A percentile compares a stretch with the other conserved stretches of the same genome.
These are phyloP conservation scores for Sorex maritimensis DNA, from an alignment of 2,797 vertebrate genomes.

Conservation along the genomic window DNA sequence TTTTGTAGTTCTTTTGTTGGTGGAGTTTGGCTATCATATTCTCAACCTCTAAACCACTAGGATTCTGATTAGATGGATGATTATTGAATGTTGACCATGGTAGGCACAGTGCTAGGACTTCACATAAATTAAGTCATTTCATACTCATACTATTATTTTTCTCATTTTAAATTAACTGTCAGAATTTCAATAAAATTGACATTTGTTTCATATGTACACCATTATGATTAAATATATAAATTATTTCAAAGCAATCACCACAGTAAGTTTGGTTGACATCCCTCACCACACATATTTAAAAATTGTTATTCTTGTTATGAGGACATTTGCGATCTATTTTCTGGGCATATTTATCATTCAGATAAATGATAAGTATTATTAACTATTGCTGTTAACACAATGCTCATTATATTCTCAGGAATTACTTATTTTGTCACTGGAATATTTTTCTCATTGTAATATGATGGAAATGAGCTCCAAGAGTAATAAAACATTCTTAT, in stretches of 20 bases:
- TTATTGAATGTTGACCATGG: neutral
- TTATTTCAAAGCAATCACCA: neutral
- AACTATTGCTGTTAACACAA: neutral
- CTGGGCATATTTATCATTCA: neutral
- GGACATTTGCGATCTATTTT: neutral
- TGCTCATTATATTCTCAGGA: neutral
- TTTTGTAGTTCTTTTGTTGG: conserved; percentile 34
- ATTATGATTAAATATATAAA: neutral
- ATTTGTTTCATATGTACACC: neutral
- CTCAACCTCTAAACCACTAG: neutral
- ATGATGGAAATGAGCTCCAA: no score
- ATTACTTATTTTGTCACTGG: neutral
- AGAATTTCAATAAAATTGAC: no score
- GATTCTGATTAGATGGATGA: neutral
- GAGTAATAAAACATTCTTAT: no score
- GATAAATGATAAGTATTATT: neutral
- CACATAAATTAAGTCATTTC: neutral
- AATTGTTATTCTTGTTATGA: neutral
- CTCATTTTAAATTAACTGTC: no score
- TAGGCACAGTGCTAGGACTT: neutral
- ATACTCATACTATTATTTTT: neutral
- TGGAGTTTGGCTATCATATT: neutral
- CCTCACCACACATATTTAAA: neutral
- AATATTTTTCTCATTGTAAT: conserved; percentile 27
- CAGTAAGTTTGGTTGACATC: no score